Evolutionary conservation across 2,888 invertebrate species (phyloP).

Genomic region (Epinotia bilunana): DNA sequence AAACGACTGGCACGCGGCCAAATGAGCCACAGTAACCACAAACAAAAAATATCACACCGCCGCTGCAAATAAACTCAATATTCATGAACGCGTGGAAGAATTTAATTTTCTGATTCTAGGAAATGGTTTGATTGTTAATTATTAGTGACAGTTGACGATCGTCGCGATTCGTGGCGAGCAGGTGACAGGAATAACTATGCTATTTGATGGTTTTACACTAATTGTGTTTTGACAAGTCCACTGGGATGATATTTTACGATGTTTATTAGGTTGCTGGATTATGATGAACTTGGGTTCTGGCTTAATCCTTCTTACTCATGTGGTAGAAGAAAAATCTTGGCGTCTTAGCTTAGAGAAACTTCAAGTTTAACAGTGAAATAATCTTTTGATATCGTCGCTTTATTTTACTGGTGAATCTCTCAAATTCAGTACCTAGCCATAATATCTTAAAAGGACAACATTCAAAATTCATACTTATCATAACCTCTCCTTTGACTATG

Average conservation of each 20-base stretch:
- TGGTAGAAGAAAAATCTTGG: too few species aligned
- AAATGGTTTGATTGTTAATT: slow-evolving; percentile 55
- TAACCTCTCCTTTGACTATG: too few species aligned
- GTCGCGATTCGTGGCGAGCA: slow-evolving; percentile 44
- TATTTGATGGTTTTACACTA: slow-evolving; percentile 19
- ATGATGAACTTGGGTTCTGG: not conserved
- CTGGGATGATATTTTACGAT: slow-evolving; percentile 23
- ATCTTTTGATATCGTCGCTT: too few species aligned
- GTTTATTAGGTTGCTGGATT: not conserved
- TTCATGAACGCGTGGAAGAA: slow-evolving; percentile 52
- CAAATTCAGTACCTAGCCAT: too few species aligned
- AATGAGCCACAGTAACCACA: slow-evolving; percentile 52
- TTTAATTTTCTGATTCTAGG: slow-evolving; percentile 54
- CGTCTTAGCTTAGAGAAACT: too few species aligned
- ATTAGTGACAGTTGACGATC: slow-evolving; percentile 45
- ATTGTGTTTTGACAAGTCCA: slow-evolving; percentile 34
- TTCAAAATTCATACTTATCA: too few species aligned
- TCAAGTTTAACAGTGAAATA: not conserved
- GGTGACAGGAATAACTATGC: slow-evolving; percentile 43
- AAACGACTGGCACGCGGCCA: slow-evolving; percentile 55
- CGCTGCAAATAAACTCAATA: slow-evolving; percentile 46
- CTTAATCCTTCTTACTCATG: not conserved
- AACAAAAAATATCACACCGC: slow-evolving; percentile 53
- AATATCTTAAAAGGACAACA: too few species aligned
- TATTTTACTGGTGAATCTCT: too few species aligned